Percentiles rank a stretch among this genome's conserved stretches.
Evolutionary conservation across 1,140 invertebrate species (phyloP).

Genomic region (Drosophila dunni): DNA sequence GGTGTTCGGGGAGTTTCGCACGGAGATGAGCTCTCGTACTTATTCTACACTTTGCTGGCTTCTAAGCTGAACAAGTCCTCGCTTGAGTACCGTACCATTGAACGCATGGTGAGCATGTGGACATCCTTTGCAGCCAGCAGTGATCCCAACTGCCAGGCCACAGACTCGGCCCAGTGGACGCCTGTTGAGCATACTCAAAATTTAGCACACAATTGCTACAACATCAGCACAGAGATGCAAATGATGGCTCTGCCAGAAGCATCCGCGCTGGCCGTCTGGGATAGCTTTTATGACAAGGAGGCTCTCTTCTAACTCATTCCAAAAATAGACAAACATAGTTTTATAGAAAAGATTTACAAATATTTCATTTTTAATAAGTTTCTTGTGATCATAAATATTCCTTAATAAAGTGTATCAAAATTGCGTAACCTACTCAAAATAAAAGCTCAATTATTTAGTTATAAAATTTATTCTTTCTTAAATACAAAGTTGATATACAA

Average conservation of each 20-base stretch:
- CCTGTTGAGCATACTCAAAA: conserved; percentile 29
- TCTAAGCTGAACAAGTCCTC: conserved; percentile 50
- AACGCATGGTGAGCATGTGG: conserved; percentile 83
- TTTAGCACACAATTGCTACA: conserved; percentile 66
- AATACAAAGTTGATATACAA: too few species aligned
- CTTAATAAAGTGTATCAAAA: too few species aligned
- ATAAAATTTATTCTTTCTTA: too few species aligned
- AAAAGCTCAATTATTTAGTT: too few species aligned
- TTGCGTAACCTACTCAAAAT: too few species aligned
- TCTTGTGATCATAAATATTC: too few species aligned
- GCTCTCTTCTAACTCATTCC: conserved; percentile 40
- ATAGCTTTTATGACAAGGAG: conserved; percentile 61
- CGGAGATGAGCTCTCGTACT: conserved; percentile 88
- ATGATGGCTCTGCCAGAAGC: conserved; percentile 79
- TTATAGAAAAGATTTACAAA: neutral
- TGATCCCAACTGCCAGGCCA: conserved; percentile 65
- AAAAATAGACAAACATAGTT: neutral
- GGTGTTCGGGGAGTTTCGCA: conserved; percentile 85
- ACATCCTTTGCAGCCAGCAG: conserved; percentile 82
- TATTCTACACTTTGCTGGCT: conserved; percentile 85
- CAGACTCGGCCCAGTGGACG: conserved; percentile 46
- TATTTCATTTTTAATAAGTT: too few species aligned
- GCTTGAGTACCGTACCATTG: conserved; percentile 75
- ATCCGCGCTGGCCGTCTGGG: conserved; percentile 81
- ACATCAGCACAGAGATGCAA: conserved; percentile 78